Evolutionary conservation across 1,140 invertebrate species (phyloP), one percentile per base, ranked within the genome.

Genomic region (Teleopsis dalmanni): DNA sequence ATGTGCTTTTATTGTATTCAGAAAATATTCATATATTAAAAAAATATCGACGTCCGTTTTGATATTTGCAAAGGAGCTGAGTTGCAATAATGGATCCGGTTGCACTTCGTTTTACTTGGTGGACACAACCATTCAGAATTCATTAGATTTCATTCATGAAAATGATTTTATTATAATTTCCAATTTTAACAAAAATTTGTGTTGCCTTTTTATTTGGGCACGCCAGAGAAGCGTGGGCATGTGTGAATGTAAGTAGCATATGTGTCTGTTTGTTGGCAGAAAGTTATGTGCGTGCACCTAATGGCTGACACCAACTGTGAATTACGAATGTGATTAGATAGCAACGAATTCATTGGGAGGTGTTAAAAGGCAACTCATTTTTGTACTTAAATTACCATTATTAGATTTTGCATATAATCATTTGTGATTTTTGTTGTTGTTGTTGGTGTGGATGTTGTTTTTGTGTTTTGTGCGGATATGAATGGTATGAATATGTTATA

Each of bases 131-230:
- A 65, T 65, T 65, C 59, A 57, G 57, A 60, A 65, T 65, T 65
- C 62, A 65, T 65, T 65, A 62, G 62, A 65, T 65, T 65, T 65
- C 62, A 65, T 65, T 65, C 62, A 65, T 65, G 58, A 59, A 58
- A 65, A 65, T 57, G 63, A 55, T 60, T 65, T 65, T 57, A 62
- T 65, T 65, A 65, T 65, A 56, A 54, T 25, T n/a, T n/a, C n/a
- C n/a, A n/a, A n/a, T n/a, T n/a, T n/a, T n/a, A n/a, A n/a, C n/a
- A n/a, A n/a, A n/a, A n/a, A n/a, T n/a, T n/a, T n/a, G n/a, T n/a
- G n/a, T n/a, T n/a, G n/a, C n/a, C n/a, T n/a, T n/a, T n/a, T n/a
- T n/a, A n/a, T n/a, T n/a, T n/a, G n/a, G n/a, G n/a, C n/a, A n/a
- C n/a, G n/a, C n/a, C n/a, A n/a, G n/a, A n/a, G n/a, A n/a, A n/a